Base-by-base conservation (phyloP, 2,797 vertebrate genomes). In the Falco novaeseelandiae region DNA sequence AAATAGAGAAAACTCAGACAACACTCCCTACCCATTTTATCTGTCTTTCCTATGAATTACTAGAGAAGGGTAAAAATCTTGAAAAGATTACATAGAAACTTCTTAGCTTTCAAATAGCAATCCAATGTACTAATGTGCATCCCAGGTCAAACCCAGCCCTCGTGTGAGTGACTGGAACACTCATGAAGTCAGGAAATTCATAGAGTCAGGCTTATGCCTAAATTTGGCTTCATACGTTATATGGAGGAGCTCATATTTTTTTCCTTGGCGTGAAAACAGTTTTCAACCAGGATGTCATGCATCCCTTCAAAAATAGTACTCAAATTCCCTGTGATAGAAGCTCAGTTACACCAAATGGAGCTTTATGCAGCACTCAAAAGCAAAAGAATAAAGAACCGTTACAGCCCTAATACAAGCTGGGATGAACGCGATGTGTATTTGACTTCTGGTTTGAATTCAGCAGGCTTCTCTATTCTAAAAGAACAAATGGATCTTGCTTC, bases 401-500 rank as follows among this genome's bases (percentile, higher is more conserved):
- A 12, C 10, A 86, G 71, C 26, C 74, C 79, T 85, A 65, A 54
- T 65, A 61, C 58, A 90, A 88, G 77, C 94, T 79, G 76, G 85
- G 70, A 62, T 62, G 61, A 83, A 40, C 57, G 81, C 0, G 34
- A 57, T 44, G 62, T 18, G 54, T 89, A 67, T 91, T 87, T 88
- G 76, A 74, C 58, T 91, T 81, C 58, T 96, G 83, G 85, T 94
- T 90, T 94, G 76, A 91, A 96, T 97, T 94, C 96, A 86, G 84
- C 79, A 95, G 93, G 52, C 91, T 88, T 79, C 82, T 94, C 83
- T 93, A 7, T 73, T 90, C 89, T 90, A 55, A 87, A 89, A 91
- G 91, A 93, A 93, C 94, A 95, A 97, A 94, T 30, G 51, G 62
- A 89, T 88, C 77, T 62, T 52, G 46, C 83, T 88, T 96, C 38